Evolutionary conservation across 1,140 invertebrate genomes (phyloP).

Genomic region (Dufourea novaeangliae): DNA sequence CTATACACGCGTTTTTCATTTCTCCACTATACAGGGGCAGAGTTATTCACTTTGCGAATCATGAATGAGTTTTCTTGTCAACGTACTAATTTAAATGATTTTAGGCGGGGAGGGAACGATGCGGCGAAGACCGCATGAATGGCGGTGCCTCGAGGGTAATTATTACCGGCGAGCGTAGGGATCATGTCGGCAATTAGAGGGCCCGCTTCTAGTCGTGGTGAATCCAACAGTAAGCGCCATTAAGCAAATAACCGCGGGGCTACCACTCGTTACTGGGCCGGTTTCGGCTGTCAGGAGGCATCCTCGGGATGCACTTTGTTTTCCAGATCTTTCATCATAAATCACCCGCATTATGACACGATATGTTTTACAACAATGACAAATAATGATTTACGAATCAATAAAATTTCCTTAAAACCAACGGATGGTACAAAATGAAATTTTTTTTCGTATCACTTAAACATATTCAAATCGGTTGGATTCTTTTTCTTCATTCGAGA

Average conservation of each 20-base stretch:
- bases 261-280: slow-evolving; percentile 51
- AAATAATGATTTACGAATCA: no score
- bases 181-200: slow-evolving; percentile 73
- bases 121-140: slow-evolving; percentile 27
- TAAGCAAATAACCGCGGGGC: slow-evolving; percentile 71
- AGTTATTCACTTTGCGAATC: not conserved
- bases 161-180: slow-evolving; percentile 60
- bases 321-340: no score
- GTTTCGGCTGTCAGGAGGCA: slow-evolving; percentile 38
- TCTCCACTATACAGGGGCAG: not conserved
- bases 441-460: not conserved
- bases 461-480: no score
- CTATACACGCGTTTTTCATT: slow-evolving; percentile 13
- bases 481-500: slow-evolving; percentile 14
- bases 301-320: slow-evolving; percentile 7
- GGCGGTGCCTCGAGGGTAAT: slow-evolving; percentile 49
- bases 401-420: no score
- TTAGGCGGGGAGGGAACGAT: not conserved
- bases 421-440: no score
- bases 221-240: slow-evolving; percentile 69
- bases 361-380: no score
- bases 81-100: slow-evolving; percentile 15
- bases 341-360: no score
- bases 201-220: slow-evolving; percentile 60
- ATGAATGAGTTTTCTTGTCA: not conserved